Evolutionary conservation across 2,797 vertebrate genomes (phyloP).

Genomic region (Dallia pectoralis): DNA sequence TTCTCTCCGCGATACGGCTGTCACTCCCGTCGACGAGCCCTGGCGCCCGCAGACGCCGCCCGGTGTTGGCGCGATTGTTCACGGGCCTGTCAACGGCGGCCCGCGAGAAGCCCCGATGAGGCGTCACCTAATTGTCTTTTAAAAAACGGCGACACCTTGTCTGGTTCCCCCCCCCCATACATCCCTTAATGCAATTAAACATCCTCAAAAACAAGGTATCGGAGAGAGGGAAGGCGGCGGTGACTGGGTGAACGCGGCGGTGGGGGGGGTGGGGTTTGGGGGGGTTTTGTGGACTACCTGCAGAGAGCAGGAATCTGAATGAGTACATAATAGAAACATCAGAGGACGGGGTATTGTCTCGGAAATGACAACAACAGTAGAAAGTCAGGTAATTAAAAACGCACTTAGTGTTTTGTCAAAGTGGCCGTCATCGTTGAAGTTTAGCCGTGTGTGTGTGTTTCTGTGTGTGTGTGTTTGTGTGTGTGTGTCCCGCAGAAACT

Average conservation of each 20-base stretch:
- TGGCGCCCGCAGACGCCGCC: conserved; percentile 75
- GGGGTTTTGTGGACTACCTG: conserved; percentile 64
- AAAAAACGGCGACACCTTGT: conserved; percentile 74
- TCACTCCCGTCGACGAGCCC: conserved; percentile 76
- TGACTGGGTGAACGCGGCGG: conserved; percentile 22
- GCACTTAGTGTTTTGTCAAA: conserved; percentile 76
- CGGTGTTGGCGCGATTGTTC: conserved; percentile 71
- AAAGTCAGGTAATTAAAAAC: conserved; percentile 77
- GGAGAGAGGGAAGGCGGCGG: conserved; percentile 27
- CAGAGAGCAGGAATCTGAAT: conserved; percentile 70
- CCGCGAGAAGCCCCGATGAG: conserved; percentile 82
- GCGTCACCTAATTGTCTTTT: conserved; percentile 91
- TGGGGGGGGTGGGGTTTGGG: conserved; percentile 34
- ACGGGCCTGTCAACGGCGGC: conserved; percentile 81
- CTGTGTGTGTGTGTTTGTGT: too few species aligned
- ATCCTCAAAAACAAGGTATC: conserved; percentile 58
- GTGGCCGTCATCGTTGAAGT: conserved; percentile 64
- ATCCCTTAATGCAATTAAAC: conserved; percentile 80
- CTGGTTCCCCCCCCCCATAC: conserved; percentile 78
- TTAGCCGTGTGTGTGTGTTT: conserved; percentile 40
- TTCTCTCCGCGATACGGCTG: conserved; percentile 79
- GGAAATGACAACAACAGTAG: conserved; percentile 70
- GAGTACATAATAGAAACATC: conserved; percentile 76
- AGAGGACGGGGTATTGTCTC: conserved; percentile 63
- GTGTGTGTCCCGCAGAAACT: conserved; percentile 7